These are phyloP conservation scores for Caiman crocodilus DNA, from an alignment of 2,797 vertebrate genomes.

Conservation along the genomic window DNA sequence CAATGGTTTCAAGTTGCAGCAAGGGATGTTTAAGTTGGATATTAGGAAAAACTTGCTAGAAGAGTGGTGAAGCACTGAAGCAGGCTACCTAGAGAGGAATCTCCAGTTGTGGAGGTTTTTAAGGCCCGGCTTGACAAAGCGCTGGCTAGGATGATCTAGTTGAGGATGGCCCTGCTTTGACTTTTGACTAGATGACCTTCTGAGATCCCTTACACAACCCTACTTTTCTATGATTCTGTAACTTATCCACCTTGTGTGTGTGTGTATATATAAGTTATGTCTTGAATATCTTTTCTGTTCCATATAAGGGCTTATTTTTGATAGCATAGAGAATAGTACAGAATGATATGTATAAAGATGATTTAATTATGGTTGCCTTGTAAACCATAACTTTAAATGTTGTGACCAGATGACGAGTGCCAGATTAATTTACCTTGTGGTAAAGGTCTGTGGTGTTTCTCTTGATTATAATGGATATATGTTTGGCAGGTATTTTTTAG, in stretches of 20 bases:
- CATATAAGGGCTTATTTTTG: not conserved
- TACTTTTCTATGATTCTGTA: not conserved
- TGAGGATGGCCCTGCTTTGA: no score
- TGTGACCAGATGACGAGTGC: not conserved
- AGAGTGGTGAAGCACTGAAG: no score
- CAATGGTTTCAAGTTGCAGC: no score
- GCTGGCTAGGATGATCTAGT: no score
- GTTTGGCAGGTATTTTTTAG: not conserved
- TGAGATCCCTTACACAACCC: no score
- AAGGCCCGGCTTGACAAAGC: no score
- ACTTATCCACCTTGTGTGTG: not conserved
- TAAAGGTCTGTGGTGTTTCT: not conserved
- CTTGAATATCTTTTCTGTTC: not conserved
- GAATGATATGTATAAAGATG: accelerated
- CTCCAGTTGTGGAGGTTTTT: no score
- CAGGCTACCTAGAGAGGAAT: no score
- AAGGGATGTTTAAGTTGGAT: no score
- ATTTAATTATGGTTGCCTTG: constrained; percentile 45
- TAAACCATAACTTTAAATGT: constrained; percentile 45
- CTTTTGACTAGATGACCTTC: no score
- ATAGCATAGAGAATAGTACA: not conserved
- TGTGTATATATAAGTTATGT: not conserved
- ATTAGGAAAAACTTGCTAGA: no score
- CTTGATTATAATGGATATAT: not conserved
- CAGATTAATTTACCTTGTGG: not conserved